These are phyloP conservation scores for Melanotaenia pygmaea DNA, from an alignment of 2,797 vertebrate genomes.

Conservation along the genomic window DNA sequence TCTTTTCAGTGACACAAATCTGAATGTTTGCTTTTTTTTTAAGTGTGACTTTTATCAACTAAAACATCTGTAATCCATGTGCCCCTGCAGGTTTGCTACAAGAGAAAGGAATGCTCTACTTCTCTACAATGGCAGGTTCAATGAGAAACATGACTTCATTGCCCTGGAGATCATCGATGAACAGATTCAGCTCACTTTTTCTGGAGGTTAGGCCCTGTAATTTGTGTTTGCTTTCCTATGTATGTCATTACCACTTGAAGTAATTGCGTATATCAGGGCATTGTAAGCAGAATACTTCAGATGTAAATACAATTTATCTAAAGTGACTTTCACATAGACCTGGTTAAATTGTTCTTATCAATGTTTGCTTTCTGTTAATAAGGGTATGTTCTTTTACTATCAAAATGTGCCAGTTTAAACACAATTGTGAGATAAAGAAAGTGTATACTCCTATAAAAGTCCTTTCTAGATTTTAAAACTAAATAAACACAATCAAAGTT, in stretches of 20 bases:
- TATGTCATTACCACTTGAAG: conserved; percentile 10
- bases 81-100: conserved; percentile 90
- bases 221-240: conserved; percentile 5
- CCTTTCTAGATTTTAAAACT: neutral
- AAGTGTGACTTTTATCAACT: neutral
- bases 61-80: neutral
- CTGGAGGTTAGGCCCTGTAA: conserved; percentile 84
- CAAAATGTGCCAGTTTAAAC: conserved; percentile 9
- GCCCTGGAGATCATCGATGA: conserved; percentile 95
- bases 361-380: neutral
- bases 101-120: conserved; percentile 91
- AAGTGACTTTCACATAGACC: conserved; percentile 45
- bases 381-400: conserved; percentile 5
- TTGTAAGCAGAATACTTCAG: conserved; percentile 22
- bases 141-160: conserved; percentile 97
- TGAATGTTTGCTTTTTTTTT: neutral
- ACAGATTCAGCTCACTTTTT: conserved; percentile 96
- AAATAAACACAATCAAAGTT: neutral
- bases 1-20: neutral
- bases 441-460: neutral
- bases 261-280: conserved; percentile 9
- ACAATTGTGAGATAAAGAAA: neutral
- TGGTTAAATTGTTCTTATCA: conserved; percentile 34
- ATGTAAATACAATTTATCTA: conserved; percentile 35
- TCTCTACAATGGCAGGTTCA: conserved; percentile 97